These are phyloP conservation scores for Lingula anatina DNA, from an alignment of 2,888 invertebrate genomes.

Conservation along the genomic window DNA sequence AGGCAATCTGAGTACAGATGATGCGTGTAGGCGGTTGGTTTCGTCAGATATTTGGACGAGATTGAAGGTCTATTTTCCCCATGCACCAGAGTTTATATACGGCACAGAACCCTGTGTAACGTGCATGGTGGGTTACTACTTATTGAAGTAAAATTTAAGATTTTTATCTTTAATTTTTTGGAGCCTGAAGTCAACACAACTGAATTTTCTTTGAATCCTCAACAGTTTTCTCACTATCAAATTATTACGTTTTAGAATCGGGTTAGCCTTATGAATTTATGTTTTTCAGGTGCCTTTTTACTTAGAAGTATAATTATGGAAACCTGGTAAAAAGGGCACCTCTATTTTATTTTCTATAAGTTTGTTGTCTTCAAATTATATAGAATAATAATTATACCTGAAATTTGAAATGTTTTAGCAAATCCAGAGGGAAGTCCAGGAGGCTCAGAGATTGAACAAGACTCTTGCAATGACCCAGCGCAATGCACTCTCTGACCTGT, in stretches of 20 bases:
- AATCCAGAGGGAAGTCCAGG: constrained; percentile 6
- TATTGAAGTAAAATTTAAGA: no score
- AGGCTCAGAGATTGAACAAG: constrained; percentile 19
- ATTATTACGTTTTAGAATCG: no score
- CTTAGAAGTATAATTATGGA: no score
- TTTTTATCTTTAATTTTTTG: no score
- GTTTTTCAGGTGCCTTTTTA: no score
- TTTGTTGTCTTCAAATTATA: not conserved
- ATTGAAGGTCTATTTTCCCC: constrained; percentile 54
- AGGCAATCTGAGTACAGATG: constrained; percentile 51
- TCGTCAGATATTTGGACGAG: constrained; percentile 57
- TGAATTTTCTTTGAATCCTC: no score
- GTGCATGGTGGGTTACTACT: constrained; percentile 38
- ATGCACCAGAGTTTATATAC: constrained; percentile 35
- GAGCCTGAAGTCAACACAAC: no score
- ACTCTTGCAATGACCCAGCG: constrained; percentile 45
- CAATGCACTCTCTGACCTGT: constrained; percentile 45
- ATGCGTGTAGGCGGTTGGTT: constrained; percentile 53
- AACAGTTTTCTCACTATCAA: no score
- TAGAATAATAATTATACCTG: not conserved
- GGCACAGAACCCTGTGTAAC: constrained; percentile 25
- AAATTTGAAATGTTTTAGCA: not conserved
- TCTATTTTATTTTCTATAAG: not conserved
- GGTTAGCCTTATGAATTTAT: no score
- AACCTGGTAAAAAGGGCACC: constrained; percentile 1